Conservation (phyloP, 1,140 invertebrate genomes). For the Phortica variegata region DNA sequence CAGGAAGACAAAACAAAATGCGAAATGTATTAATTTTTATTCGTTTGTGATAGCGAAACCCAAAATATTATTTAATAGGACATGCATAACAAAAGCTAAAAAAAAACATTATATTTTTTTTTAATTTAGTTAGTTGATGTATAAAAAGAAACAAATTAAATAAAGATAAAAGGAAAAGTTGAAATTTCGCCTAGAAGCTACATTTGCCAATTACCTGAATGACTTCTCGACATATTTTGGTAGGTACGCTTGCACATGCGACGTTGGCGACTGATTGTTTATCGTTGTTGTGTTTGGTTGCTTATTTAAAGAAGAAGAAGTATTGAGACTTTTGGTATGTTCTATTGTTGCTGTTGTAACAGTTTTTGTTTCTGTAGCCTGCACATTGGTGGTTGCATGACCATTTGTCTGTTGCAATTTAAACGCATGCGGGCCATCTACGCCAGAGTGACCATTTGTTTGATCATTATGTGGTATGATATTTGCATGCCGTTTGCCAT, state of each 20-base stretch:
- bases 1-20: no score
- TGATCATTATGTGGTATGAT: conserved; percentile 3
- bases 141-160: no score
- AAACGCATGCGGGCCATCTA: conserved; percentile 4
- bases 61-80: no score
- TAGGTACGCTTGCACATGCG: conserved; percentile 47
- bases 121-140: no score
- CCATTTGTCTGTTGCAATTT: background rate
- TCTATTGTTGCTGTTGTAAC: conserved; percentile 9
- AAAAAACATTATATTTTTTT: no score
- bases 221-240: conserved; percentile 57
- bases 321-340: no score
- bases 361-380: conserved; percentile 8
- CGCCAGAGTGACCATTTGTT: conserved; percentile 26
- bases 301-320: no score
- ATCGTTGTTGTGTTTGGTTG: conserved; percentile 9
- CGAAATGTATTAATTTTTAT: no score
- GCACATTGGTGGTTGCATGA: conserved; percentile 10
- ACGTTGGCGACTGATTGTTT: no score
- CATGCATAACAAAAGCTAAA: no score
- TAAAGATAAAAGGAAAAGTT: no score
- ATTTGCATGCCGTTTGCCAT: conserved; percentile 11
- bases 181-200: conserved; percentile 1
- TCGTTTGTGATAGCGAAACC: no score
- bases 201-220: conserved; percentile 55